phyloP scores from a whole-genome alignment of 2,888 invertebrate species.

The Aproaerema taeniolella region DNA sequence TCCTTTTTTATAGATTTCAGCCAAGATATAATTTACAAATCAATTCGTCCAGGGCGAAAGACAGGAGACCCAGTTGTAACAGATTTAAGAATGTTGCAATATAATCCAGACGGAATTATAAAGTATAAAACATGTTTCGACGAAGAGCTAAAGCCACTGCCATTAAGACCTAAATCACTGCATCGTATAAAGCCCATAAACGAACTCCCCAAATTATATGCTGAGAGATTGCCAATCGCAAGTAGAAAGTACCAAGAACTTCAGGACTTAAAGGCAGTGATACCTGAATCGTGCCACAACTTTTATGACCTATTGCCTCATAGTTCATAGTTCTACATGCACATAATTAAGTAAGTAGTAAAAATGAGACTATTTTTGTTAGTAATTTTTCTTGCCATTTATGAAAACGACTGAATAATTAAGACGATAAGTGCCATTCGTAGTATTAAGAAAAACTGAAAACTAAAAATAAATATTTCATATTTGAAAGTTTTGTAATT shows the following conservation, averaged over 20 bases:
- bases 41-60: constrained; percentile 21
- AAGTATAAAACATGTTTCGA: no score
- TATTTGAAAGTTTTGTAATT: no score
- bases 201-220: constrained; percentile 19
- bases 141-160: constrained; percentile 18
- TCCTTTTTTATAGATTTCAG: constrained; percentile 22
- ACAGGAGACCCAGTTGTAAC: constrained; percentile 17
- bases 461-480: no score
- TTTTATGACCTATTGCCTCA: constrained; percentile 25
- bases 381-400: no score
- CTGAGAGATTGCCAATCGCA: constrained; percentile 24
- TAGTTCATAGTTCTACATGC: no score
- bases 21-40: constrained; percentile 14
- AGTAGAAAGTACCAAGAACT: constrained; percentile 24
- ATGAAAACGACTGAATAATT: no score
- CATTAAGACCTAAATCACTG: constrained; percentile 17
- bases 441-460: no score
- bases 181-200: constrained; percentile 19
- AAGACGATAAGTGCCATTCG: no score
- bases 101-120: no score
- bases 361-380: no score
- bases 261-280: constrained; percentile 25
- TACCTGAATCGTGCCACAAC: constrained; percentile 23
- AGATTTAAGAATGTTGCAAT: constrained; percentile 18
- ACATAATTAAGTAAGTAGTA: no score